Percentiles rank a stretch among this genome's conserved stretches.
phyloP scores from a whole-genome alignment of 2,113 vertebrate genomes.

The Pedionomus torquatus region DNA sequence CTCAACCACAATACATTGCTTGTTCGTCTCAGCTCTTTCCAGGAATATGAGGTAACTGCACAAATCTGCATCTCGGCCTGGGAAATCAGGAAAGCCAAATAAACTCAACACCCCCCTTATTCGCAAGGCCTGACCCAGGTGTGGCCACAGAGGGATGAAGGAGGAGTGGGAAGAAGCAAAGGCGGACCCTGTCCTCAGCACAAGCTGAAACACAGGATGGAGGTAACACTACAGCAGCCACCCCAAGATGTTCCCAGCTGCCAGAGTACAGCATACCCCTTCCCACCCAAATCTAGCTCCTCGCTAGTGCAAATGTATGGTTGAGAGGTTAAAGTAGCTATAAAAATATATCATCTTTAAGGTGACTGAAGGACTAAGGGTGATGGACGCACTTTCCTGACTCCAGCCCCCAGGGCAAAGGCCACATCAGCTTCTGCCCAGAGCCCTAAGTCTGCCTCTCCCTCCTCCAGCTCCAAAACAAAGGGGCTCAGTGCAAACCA shows the following conservation, averaged over 20 bases:
- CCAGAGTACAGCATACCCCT: fast-evolving
- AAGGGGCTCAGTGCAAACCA: not conserved
- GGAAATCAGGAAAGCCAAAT: not conserved
- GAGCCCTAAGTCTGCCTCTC: not conserved
- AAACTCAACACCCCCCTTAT: not conserved
- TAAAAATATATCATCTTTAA: not conserved
- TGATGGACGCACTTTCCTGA: not conserved
- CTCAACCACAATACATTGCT: not conserved
- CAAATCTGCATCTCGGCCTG: not conserved
- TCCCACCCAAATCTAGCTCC: not conserved
- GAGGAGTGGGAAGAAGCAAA: not conserved
- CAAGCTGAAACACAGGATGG: not conserved
- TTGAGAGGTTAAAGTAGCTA: not conserved
- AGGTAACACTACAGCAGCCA: not conserved
- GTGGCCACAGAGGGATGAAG: not conserved
- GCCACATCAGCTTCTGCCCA: not conserved
- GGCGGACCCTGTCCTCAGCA: not conserved
- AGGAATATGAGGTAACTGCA: not conserved
- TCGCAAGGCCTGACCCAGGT: not conserved
- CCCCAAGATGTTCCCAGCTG: not conserved
- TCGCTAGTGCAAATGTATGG: not conserved
- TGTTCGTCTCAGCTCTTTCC: not conserved
- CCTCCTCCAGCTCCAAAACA: not conserved
- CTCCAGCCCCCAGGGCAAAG: not conserved
- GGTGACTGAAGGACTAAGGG: not conserved